Evolutionary conservation across 1,140 invertebrate genomes (phyloP), one percentile per base, ranked within the genome.

Genomic region (Drosophila busckii): DNA sequence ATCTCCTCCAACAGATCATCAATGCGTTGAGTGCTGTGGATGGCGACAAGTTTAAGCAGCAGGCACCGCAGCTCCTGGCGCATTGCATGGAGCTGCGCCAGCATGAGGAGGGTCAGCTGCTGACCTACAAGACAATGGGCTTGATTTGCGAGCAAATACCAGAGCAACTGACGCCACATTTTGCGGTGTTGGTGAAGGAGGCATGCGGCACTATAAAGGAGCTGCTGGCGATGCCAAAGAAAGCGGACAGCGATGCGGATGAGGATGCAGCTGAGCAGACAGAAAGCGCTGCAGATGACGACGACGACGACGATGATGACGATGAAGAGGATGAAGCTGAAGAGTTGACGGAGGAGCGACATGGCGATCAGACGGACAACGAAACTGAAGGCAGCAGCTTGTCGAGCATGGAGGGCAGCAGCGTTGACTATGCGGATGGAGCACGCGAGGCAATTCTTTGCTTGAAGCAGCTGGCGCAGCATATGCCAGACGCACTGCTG

Each of bases 311-410:
- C 7, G 41, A 29, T 1, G 25, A 29, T 5, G n/a, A 23, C 0
- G 8, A 1, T 15, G 31, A 48, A 25, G 3, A 9, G 2, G 13
- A 7, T 8, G 26, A 15, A 1, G 12, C 13, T 13, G 34, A 40
- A 15, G 12, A 1, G 31, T 35, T 3, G 22, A 19, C 9, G 44
- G 44, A 28, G 0, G 54, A 34, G 7, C 6, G 15, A 29, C 45
- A 58, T 4, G 54, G 54, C 15, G 54, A 58, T 28, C 45, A 58
- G 10, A 41, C 20, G 12, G 32, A 40, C 2, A 13, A n/a, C 10
- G 48, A 52, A 2, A 10, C 13, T 4, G 15, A 12, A n/a, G 16
- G 16, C 1, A 8, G 7, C 2, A 40, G 44, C 23, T 5, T 3
- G 2, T 25, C 7, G 12, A 52, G 17, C 13, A 10, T 5, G 1